Percentiles rank a stretch among this genome's conserved stretches.
phyloP scores from a whole-genome alignment of 2,113 vertebrate species.

The Mellivora capensis region DNA sequence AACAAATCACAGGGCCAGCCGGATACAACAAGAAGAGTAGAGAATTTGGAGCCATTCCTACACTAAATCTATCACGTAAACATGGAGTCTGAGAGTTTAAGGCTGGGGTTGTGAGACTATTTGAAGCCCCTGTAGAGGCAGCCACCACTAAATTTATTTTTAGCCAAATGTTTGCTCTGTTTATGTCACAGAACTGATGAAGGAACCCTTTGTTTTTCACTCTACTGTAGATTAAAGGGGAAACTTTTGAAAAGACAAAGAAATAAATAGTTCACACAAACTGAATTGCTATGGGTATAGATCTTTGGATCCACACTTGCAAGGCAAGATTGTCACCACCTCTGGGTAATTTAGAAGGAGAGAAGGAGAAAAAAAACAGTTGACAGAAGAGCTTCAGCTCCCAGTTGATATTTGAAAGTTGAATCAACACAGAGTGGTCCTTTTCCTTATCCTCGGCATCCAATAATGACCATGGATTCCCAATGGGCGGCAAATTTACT shows the following conservation, averaged over 20 bases:
- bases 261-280: background rate
- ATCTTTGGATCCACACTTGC: background rate
- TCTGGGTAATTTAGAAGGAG: background rate
- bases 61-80: background rate
- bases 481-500: background rate
- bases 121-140: background rate
- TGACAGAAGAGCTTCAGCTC: background rate
- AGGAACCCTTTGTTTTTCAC: constrained; percentile 23
- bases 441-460: background rate
- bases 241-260: background rate
- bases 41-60: background rate
- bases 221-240: background rate
- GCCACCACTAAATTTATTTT: constrained; percentile 28
- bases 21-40: background rate
- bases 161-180: constrained; percentile 22
- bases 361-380: background rate
- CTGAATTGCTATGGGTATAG: background rate
- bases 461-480: background rate
- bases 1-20: background rate
- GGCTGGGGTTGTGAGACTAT: background rate
- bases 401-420: background rate
- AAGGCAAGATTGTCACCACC: background rate
- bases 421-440: background rate
- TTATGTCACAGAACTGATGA: constrained; percentile 10
- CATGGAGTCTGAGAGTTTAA: background rate